Base-by-base conservation (phyloP, 2,888 invertebrate genomes). In the Neria commutata region DNA sequence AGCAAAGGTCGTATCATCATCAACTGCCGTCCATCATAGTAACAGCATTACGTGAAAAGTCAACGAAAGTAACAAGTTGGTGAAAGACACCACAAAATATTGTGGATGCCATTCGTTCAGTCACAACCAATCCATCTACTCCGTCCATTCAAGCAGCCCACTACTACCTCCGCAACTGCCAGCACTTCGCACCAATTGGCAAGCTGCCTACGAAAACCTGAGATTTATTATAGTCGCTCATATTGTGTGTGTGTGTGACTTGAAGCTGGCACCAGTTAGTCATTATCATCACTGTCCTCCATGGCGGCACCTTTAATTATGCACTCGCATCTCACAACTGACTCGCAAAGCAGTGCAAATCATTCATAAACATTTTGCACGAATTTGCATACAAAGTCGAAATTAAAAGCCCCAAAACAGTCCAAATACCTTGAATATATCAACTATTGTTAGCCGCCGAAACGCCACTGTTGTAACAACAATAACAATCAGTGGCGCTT, bases 31-130 rank as follows among this genome's bases (percentile, higher is more conserved):
- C n/a, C 42, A 42, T 42, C 4, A 42, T 42, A 42, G 21, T 42
- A 19, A 21, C 37, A 37, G 37, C 42, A 42, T 17, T 42, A 42
- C 42, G 42, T 42, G 42, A 19, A 21, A 21, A 42, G 42, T 42
- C 42, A 42, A 42, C 42, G 42, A 42, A 42, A 42, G 42, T 42
- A 42, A 42, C 42, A 42, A 42, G 42, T 21, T 42, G 21, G 42
- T 42, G 42, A 42, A 42, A 42, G 42, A 42, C 21, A 6, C 10
- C 37, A 21, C 42, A 17, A 42, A 19, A 42, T 5, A 14, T n/a
- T n/a, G n/a, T n/a, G n/a, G 37, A 37, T 37, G 37, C 37, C 10
- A n/a, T 37, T n/a, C n/a, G 37, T n/a, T 37, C n/a, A n/a, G n/a
- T n/a, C n/a, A n/a, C n/a, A n/a, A 14, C 37, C 37, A 37, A 37